These are phyloP conservation scores for Charanyca ferruginea DNA, from an alignment of 2,888 invertebrate species.

Conservation along the genomic window DNA sequence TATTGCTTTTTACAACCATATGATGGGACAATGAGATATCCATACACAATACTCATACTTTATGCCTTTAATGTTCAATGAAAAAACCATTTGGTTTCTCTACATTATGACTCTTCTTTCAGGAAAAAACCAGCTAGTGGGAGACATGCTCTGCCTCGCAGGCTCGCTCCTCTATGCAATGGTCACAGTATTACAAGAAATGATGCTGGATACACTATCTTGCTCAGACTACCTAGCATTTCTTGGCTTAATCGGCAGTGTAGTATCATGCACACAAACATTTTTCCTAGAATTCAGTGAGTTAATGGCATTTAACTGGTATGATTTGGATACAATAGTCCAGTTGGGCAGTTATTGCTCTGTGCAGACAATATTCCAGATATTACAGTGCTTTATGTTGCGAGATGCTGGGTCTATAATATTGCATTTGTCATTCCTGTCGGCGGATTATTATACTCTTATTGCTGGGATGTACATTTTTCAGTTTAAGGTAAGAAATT, in stretches of 20 bases:
- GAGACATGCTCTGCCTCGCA: slow-evolving; percentile 95
- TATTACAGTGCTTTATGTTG: slow-evolving; percentile 94
- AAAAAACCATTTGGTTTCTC: neutral
- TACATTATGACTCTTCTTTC: slow-evolving; percentile 66
- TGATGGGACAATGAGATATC: too few species aligned
- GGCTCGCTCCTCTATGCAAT: slow-evolving; percentile 95
- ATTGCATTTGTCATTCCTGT: slow-evolving; percentile 95
- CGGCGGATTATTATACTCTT: slow-evolving; percentile 96
- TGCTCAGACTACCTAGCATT: slow-evolving; percentile 95
- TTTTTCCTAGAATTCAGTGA: slow-evolving; percentile 94
- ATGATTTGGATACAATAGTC: slow-evolving; percentile 92
- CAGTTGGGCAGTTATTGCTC: slow-evolving; percentile 92
- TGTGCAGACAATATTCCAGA: slow-evolving; percentile 94
- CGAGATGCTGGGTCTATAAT: slow-evolving; percentile 95
- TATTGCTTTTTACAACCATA: too few species aligned
- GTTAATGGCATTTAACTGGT: slow-evolving; percentile 93
- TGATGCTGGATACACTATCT: slow-evolving; percentile 94
- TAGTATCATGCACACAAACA: slow-evolving; percentile 95
- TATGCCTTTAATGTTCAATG: neutral
- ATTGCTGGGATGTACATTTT: slow-evolving; percentile 95
- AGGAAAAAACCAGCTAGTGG: slow-evolving; percentile 95
- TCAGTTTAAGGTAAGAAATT: slow-evolving; percentile 93
- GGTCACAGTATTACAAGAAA: slow-evolving; percentile 95
- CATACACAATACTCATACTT: neutral
- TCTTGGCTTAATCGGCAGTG: slow-evolving; percentile 95